phyloP scores from a whole-genome alignment of 2,888 invertebrate species.

The Synanthedon vespiformis region DNA sequence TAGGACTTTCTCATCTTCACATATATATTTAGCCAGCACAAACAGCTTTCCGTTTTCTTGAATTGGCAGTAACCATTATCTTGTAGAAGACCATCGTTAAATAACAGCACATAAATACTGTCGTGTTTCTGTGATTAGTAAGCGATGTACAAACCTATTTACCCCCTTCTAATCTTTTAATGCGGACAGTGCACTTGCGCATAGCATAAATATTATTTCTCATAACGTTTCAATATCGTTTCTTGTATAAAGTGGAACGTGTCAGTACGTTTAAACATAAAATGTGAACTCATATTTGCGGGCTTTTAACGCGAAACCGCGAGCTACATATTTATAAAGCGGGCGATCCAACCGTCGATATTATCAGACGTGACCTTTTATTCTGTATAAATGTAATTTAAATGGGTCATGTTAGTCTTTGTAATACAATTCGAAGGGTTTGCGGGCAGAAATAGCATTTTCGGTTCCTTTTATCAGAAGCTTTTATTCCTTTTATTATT shows the following conservation, averaged over 20 bases:
- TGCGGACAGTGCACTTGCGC: too few relatives aligned
- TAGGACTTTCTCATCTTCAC: too few relatives aligned
- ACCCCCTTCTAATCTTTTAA: too few relatives aligned
- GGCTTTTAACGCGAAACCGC: background rate
- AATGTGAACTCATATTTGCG: background rate
- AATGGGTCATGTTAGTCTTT: background rate
- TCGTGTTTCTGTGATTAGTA: too few relatives aligned
- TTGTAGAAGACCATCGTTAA: too few relatives aligned
- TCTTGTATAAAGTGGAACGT: background rate
- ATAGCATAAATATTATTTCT: background rate
- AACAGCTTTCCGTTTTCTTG: too few relatives aligned
- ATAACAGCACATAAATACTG: too few relatives aligned
- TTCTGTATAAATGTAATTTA: background rate
- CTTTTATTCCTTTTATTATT: too few relatives aligned
- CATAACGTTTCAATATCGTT: conserved; percentile 5
- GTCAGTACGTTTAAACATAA: background rate
- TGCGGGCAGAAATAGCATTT: background rate
- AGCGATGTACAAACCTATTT: too few relatives aligned
- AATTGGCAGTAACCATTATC: too few relatives aligned
- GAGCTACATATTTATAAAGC: background rate
- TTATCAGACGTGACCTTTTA: background rate
- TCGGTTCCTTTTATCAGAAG: too few relatives aligned
- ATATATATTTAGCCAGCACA: too few relatives aligned
- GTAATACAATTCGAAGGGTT: background rate
- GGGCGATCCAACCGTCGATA: background rate